Evolutionary conservation across 2,888 invertebrate species (phyloP).

Genomic region (Nymphalis urticae): DNA sequence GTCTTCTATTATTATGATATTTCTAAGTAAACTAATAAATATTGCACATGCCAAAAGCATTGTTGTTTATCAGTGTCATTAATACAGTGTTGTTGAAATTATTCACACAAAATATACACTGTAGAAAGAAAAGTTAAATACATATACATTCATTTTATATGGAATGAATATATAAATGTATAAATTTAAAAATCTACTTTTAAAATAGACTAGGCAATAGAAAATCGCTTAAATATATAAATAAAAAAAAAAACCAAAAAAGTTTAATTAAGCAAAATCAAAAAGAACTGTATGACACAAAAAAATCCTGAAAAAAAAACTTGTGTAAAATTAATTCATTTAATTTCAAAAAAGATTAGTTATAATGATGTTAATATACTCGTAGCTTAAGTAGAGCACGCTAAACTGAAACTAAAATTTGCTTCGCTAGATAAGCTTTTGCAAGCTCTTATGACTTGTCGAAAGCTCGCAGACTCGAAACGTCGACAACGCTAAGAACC

Average conservation of each 20-base stretch:
- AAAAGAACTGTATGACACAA: not conserved
- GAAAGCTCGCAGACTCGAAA: slow-evolving; percentile 6
- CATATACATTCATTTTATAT: too few relatives aligned
- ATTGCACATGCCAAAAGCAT: too few relatives aligned
- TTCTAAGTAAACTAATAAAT: too few relatives aligned
- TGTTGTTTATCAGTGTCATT: too few relatives aligned
- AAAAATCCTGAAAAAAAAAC: not conserved
- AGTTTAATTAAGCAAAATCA: not conserved
- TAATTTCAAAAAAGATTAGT: slow-evolving; percentile 7
- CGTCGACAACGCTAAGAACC: slow-evolving; percentile 13
- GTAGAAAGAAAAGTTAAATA: too few relatives aligned
- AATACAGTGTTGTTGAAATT: too few relatives aligned
- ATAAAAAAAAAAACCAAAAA: not conserved
- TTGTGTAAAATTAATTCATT: not conserved
- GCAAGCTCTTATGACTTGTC: slow-evolving; percentile 19
- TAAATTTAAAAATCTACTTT: not conserved
- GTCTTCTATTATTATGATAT: too few relatives aligned
- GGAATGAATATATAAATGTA: too few relatives aligned
- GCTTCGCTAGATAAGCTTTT: slow-evolving; percentile 14
- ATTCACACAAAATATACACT: too few relatives aligned
- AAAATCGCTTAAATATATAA: not conserved
- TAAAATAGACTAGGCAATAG: not conserved
- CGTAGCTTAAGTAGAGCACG: slow-evolving; percentile 5
- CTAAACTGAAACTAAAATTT: slow-evolving; percentile 19
- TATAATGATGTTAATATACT: slow-evolving; percentile 1